Evolutionary conservation across 2,113 vertebrate species (phyloP).

Genomic region (Falcunculus frontatus): DNA sequence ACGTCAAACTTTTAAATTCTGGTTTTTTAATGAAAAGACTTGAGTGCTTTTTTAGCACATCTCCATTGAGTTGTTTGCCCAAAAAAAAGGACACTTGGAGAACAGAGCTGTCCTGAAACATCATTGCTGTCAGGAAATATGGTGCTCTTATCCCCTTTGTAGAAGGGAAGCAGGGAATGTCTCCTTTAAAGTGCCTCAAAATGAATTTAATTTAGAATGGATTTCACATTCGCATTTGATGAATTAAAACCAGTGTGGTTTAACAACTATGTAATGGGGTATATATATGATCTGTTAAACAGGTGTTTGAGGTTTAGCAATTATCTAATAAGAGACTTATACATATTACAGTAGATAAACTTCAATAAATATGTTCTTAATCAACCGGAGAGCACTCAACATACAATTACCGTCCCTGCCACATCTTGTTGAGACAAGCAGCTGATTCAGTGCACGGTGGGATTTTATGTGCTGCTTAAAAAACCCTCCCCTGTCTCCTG

Average conservation of each 20-base stretch:
- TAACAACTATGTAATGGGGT: conserved; percentile 57
- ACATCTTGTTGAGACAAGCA: conserved; percentile 22
- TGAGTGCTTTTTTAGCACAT: neutral
- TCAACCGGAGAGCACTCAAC: conserved; percentile 58
- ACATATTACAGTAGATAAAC: conserved; percentile 67
- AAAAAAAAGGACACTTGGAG: neutral
- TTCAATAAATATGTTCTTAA: conserved; percentile 70
- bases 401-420: conserved; percentile 57
- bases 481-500: neutral
- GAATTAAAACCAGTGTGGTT: conserved; percentile 61
- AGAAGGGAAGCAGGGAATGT: neutral
- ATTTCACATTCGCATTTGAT: conserved; percentile 12
- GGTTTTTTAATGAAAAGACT: neutral
- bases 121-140: accelerated
- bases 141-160: neutral
- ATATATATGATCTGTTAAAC: conserved; percentile 65
- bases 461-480: neutral
- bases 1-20: accelerated
- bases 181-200: neutral
- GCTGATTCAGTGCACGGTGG: neutral
- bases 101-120: neutral
- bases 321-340: conserved; percentile 67
- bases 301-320: conserved; percentile 67
- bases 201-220: conserved; percentile 43
- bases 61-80: neutral